These are phyloP conservation scores for Pogona vitticeps DNA, from an alignment of 2,113 vertebrate species.

Conservation along the genomic window DNA sequence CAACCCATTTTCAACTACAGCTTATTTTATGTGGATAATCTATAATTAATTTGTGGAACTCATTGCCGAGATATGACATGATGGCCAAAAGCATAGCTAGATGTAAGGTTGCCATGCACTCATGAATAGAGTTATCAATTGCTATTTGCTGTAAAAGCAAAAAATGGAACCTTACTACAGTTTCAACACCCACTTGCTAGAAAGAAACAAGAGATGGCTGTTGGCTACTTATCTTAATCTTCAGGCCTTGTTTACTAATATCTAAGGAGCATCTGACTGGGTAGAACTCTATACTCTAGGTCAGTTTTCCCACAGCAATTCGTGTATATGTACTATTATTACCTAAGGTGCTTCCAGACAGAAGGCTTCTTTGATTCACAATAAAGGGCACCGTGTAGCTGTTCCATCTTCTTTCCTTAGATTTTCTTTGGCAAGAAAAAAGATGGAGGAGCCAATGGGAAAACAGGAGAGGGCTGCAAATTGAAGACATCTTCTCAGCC, in stretches of 20 bases:
- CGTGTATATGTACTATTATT: neutral
- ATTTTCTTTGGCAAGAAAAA: too few species aligned
- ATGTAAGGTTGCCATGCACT: neutral
- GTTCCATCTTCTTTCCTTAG: too few species aligned
- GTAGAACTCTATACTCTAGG: neutral
- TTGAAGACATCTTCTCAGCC: too few species aligned
- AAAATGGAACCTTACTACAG: neutral
- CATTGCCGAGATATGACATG: neutral
- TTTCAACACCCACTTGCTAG: neutral
- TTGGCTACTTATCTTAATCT: neutral
- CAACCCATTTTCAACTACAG: neutral
- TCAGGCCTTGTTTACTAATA: neutral
- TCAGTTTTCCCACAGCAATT: neutral
- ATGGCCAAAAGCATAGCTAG: neutral
- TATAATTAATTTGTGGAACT: neutral
- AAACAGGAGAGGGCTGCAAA: too few species aligned
- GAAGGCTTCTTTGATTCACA: too few species aligned
- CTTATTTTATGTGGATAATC: neutral
- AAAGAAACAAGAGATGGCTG: neutral
- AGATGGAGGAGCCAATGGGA: too few species aligned
- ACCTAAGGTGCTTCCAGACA: too few species aligned
- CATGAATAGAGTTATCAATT: neutral
- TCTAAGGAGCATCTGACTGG: neutral
- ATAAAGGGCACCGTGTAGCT: too few species aligned
- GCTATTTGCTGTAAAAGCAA: neutral